A percentile compares a stretch with the other conserved stretches of the same genome.
Evolutionary conservation across 2,888 invertebrate species (phyloP).

Genomic region (Dorcus parallelipipedus): DNA sequence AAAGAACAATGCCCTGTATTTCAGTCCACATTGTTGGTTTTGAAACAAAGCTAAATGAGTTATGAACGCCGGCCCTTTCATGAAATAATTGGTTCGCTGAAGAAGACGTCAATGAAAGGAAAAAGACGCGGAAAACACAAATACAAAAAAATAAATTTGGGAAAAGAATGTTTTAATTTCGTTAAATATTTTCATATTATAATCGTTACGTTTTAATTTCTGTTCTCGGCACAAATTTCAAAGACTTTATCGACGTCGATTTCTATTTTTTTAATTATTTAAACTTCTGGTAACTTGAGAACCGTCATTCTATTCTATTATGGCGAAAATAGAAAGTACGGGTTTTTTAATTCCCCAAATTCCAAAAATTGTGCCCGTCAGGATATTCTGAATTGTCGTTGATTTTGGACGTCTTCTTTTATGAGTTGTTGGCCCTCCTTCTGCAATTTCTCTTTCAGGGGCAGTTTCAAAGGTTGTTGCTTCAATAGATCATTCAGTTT

Average conservation of each 20-base stretch:
- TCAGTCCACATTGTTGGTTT: not conserved
- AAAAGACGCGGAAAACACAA: conserved; percentile 25
- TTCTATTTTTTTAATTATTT: no score
- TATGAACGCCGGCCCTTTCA: not conserved
- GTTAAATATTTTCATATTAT: no score
- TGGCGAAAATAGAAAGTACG: no score
- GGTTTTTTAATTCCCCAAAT: no score
- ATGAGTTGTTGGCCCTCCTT: conserved; percentile 75
- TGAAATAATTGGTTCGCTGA: conserved; percentile 7
- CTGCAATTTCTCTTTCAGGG: conserved; percentile 68
- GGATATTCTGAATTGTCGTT: conserved; percentile 73
- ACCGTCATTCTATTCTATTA: no score
- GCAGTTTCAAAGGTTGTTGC: conserved; percentile 57
- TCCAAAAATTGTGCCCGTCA: no score
- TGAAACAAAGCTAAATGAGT: not conserved
- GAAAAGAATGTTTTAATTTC: conserved; percentile 35
- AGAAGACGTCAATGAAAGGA: conserved; percentile 11
- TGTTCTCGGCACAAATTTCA: no score
- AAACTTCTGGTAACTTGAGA: no score
- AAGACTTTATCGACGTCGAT: no score
- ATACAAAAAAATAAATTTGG: conserved; percentile 28
- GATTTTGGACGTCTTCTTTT: conserved; percentile 78
- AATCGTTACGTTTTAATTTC: no score
- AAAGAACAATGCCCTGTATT: not conserved
- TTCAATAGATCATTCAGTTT: conserved; percentile 54